phyloP scores from a whole-genome alignment of 2,797 vertebrate genomes.

The Harpagifer antarcticus region DNA sequence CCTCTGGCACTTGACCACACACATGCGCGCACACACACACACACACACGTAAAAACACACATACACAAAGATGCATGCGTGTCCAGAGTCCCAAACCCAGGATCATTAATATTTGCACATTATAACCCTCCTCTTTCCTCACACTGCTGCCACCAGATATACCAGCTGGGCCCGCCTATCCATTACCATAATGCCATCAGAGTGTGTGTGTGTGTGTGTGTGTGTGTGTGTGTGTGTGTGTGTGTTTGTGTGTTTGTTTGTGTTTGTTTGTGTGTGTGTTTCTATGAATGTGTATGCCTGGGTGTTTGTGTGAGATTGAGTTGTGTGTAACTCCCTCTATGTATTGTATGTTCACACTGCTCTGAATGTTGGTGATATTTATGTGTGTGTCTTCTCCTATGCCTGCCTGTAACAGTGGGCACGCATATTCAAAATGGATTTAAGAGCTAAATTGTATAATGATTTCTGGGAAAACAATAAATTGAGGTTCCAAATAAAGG shows the following conservation, averaged over 20 bases:
- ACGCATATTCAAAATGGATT: conserved; percentile 85
- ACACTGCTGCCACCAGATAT: conserved; percentile 84
- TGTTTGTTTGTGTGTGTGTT: conserved; percentile 36
- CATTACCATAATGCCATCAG: conserved; percentile 82
- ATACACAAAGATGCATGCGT: conserved; percentile 68
- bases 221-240: neutral
- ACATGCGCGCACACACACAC: conserved; percentile 42
- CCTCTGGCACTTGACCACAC: conserved; percentile 82
- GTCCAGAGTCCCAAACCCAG: conserved; percentile 83
- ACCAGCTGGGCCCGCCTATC: conserved; percentile 85
- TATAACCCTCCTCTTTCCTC: conserved; percentile 85
- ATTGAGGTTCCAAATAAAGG: conserved; percentile 87
- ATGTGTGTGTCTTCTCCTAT: conserved; percentile 46
- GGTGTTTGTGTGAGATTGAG: conserved; percentile 34
- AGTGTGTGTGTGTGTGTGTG: conserved; percentile 52
- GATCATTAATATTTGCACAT: conserved; percentile 87
- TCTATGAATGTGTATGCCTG: conserved; percentile 36
- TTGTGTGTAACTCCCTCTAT: conserved; percentile 32
- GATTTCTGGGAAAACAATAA: conserved; percentile 88
- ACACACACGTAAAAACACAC: conserved; percentile 33
- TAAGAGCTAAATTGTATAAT: conserved; percentile 86
- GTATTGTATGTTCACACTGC: conserved; percentile 40
- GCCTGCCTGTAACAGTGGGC: conserved; percentile 64
- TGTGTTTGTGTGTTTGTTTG: conserved; percentile 33
- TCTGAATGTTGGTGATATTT: conserved; percentile 56